These are phyloP conservation scores for Oreochromis aureus DNA, from an alignment of 2,113 vertebrate genomes.

Conservation along the genomic window DNA sequence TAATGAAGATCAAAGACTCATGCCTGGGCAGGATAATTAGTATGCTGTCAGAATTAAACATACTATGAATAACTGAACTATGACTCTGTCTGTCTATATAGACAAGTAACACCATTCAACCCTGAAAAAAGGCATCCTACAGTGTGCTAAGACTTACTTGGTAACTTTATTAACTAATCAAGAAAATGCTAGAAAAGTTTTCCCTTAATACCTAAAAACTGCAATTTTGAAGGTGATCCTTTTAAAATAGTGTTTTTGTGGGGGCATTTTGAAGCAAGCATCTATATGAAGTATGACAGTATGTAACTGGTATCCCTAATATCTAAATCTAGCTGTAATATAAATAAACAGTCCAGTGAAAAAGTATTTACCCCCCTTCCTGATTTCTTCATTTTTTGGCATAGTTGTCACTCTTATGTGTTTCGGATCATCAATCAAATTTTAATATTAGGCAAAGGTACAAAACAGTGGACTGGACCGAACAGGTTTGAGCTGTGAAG, in stretches of 20 bases:
- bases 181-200: background rate
- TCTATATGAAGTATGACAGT: background rate
- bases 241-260: background rate
- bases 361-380: background rate
- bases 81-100: background rate
- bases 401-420: background rate
- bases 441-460: background rate
- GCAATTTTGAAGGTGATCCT: background rate
- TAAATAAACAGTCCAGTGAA: background rate
- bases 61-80: constrained; percentile 21
- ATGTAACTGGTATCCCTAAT: background rate
- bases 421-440: background rate
- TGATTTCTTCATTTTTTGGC: background rate
- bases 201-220: background rate
- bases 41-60: constrained; percentile 21
- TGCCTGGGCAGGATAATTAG: constrained; percentile 40
- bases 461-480: background rate
- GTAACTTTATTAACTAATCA: background rate
- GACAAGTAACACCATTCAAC: background rate
- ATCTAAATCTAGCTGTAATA: background rate
- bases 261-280: background rate
- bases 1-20: constrained; percentile 55
- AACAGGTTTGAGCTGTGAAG: background rate
- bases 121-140: background rate
- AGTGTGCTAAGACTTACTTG: background rate